Percentiles rank a stretch among this genome's conserved stretches.
phyloP scores from a whole-genome alignment of 1,140 invertebrate genomes.

The Hylyphantes graminicola region DNA sequence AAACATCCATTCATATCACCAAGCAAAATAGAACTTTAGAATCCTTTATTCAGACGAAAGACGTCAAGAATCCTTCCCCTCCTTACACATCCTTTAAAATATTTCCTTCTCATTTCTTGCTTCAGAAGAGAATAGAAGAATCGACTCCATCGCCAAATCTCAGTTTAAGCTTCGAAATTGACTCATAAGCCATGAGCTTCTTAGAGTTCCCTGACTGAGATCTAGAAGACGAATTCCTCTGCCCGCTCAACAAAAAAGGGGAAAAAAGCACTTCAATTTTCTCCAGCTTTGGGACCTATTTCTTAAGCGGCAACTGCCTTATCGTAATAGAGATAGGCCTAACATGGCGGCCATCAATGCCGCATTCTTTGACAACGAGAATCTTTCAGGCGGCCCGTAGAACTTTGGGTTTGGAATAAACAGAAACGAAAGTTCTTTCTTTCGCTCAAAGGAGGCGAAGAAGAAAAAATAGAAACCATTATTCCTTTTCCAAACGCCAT shows the following conservation, averaged over 20 bases:
- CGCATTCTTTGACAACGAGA: conserved; percentile 32
- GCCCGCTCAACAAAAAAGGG: not conserved
- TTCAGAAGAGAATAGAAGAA: too few species aligned
- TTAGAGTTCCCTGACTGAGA: not conserved
- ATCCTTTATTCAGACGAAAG: too few species aligned
- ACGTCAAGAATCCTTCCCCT: too few species aligned
- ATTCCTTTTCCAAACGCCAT: conserved; percentile 7
- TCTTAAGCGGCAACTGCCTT: conserved; percentile 17
- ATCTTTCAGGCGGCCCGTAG: conserved; percentile 10
- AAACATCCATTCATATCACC: too few species aligned
- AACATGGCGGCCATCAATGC: conserved; percentile 38
- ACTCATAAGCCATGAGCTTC: conserved; percentile 22
- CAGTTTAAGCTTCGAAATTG: not conserved
- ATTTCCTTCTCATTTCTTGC: too few species aligned
- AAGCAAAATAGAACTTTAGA: too few species aligned
- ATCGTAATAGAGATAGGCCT: conserved; percentile 43
- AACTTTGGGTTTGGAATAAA: not conserved
- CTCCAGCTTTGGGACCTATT: conserved; percentile 17
- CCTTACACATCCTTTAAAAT: too few species aligned
- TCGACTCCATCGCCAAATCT: too few species aligned
- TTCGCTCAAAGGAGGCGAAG: not conserved
- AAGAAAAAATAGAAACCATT: conserved; percentile 11
- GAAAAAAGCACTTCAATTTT: conserved; percentile 40
- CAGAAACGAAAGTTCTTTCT: too few species aligned
- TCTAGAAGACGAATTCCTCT: conserved; percentile 23